A percentile compares a stretch with the other conserved stretches of the same genome.
Evolutionary conservation across 1,140 invertebrate species (phyloP).

Genomic region (Bilobella aurantiaca): DNA sequence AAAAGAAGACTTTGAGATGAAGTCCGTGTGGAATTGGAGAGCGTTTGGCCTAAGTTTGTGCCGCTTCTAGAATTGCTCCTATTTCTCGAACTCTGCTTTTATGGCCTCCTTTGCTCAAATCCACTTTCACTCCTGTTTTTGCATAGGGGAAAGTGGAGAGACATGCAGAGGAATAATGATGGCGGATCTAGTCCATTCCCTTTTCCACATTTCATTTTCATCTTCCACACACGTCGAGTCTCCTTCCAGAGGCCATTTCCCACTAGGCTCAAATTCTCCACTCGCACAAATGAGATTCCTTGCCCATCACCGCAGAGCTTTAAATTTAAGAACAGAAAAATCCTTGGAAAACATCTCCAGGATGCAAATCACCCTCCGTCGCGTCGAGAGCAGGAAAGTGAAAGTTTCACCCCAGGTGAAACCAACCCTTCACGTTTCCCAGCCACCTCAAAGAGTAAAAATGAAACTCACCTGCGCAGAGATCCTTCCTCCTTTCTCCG

Average conservation of each 20-base stretch:
- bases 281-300: background rate
- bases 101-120: slow-evolving; percentile 3
- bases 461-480: background rate
- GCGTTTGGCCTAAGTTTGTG: too few relatives aligned
- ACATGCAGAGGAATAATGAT: slow-evolving; percentile 34
- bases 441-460: background rate
- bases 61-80: too few relatives aligned
- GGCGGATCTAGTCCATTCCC: slow-evolving; percentile 28
- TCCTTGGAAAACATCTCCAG: too few relatives aligned
- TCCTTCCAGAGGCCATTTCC: too few relatives aligned
- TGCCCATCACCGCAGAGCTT: background rate
- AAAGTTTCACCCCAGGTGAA: too few relatives aligned
- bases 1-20: too few relatives aligned
- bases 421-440: background rate
- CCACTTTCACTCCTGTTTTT: background rate
- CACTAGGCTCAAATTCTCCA: too few relatives aligned
- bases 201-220: slow-evolving; percentile 33
- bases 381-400: background rate
- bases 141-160: slow-evolving; percentile 12
- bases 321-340: slow-evolving; percentile 1
- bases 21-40: too few relatives aligned
- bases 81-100: background rate
- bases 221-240: slow-evolving; percentile 25
- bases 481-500: background rate
- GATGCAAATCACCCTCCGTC: background rate